Base-by-base conservation (phyloP, 2,113 vertebrate species). In the Rhadina sibilatrix region DNA sequence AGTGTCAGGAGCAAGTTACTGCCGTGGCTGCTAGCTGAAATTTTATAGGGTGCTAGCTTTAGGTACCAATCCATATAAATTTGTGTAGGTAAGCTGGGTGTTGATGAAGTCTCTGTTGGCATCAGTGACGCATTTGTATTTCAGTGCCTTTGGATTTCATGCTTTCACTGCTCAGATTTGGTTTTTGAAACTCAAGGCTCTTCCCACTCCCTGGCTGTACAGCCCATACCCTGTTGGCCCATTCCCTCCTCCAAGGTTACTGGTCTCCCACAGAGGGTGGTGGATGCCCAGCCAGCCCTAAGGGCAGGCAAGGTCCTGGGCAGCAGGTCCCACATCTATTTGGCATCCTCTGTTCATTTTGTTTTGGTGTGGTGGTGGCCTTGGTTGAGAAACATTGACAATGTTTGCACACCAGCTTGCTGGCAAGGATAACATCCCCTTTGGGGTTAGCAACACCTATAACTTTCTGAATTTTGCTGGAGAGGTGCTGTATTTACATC, bases 211-310 rank as follows among this genome's bases (percentile, higher is more conserved):
- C 8, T 49, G 65, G 13, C n/a, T 70, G 11, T 10, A 7, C 20
- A 59, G 28, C 28, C 56, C 38, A 33, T 0, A 4, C 1, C 19
- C 13, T 2, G 0, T 11, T 0, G 1, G 27, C 3, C 11, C 19
- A 4, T 24, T 63, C 44, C 14, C 57, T 79, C 10, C 0, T 57
- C 52, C 25, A 0, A 68, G 21, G 11, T 30, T 50, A 10, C 30
- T 24, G 19, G 6, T 40, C 50, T 81, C 53, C 30, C 53, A 23
- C 1, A 2, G n/a, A 0, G 0, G 1, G 16, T 1, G 4, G 8
- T 60, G 35, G n/a, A 15, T 40, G 37, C 9, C 9, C 50, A 17
- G 24, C 46, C 10, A 25, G 23, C 28, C 30, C 44, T 40, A 18
- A 64, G 38, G 37, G 10, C 56, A 50, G 10, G 3, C 21, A 40